Evolutionary conservation across 2,113 vertebrate species (phyloP).

Genomic region (Dendropsophus ebraccatus): DNA sequence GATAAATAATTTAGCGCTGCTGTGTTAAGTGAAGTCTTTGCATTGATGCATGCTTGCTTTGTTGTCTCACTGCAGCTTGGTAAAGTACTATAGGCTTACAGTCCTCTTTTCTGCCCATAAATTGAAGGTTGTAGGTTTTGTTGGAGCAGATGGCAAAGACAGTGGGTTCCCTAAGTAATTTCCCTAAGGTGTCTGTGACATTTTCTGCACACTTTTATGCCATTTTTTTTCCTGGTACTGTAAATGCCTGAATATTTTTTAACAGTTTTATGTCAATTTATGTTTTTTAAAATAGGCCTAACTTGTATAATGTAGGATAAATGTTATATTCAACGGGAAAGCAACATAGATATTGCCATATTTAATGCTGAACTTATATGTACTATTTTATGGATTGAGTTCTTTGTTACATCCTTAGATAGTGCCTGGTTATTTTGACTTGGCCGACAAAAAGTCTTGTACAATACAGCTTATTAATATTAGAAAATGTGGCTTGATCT

Average conservation of each 20-base stretch:
- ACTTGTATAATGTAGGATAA: not conserved
- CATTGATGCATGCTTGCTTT: conserved; percentile 44
- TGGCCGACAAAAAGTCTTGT: not conserved
- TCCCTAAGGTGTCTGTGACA: conserved; percentile 1
- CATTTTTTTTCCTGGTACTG: not conserved
- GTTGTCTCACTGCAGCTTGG: conserved; percentile 18
- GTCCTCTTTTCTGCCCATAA: not conserved
- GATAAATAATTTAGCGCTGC: conserved; percentile 52
- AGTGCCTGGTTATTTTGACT: not conserved
- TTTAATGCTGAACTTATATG: not conserved
- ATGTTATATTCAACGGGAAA: not conserved
- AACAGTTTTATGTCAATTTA: not conserved
- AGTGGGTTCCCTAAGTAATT: conserved; percentile 2
- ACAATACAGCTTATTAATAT: not conserved
- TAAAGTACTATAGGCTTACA: not conserved
- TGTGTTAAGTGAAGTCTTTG: conserved; percentile 4
- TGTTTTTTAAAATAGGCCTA: not conserved
- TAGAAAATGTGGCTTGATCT: not conserved
- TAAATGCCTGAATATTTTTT: not conserved
- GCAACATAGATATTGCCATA: not conserved
- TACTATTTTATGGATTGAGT: not conserved
- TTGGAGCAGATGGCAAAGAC: conserved; percentile 14
- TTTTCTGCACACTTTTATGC: not conserved
- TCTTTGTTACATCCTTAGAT: not conserved
- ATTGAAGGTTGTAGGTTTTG: conserved; percentile 12